Percentiles rank a stretch among this genome's conserved stretches.
These are phyloP conservation scores for Miichthys miiuy DNA, from an alignment of 2,797 vertebrate species.

Conservation along the genomic window DNA sequence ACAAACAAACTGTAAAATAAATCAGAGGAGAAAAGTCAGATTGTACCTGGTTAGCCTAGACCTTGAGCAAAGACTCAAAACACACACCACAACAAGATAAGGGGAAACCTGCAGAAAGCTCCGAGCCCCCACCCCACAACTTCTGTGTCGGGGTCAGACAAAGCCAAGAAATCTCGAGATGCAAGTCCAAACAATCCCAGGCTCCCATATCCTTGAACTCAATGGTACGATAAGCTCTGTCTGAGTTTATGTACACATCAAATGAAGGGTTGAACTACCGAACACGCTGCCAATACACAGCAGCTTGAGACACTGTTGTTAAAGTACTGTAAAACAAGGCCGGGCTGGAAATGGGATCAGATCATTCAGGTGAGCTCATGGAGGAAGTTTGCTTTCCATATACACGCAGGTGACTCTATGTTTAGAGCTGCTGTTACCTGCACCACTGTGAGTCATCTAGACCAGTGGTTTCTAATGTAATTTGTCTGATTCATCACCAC, in stretches of 20 bases:
- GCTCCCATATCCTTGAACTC: slow-evolving; percentile 59
- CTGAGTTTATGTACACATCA: slow-evolving; percentile 55
- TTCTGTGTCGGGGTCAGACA: slow-evolving; percentile 40
- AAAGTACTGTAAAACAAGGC: slow-evolving; percentile 52
- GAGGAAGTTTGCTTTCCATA: slow-evolving; percentile 39
- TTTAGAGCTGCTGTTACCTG: slow-evolving; percentile 17
- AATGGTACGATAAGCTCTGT: slow-evolving; percentile 64
- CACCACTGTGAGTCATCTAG: background rate
- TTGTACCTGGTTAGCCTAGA: slow-evolving; percentile 8
- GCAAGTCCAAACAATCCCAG: slow-evolving; percentile 74
- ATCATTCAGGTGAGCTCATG: slow-evolving; percentile 53
- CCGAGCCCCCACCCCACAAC: slow-evolving; percentile 40
- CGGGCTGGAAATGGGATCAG: slow-evolving; percentile 41
- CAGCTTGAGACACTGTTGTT: slow-evolving; percentile 24
- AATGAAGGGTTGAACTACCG: slow-evolving; percentile 36
- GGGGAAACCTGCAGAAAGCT: slow-evolving; percentile 36
- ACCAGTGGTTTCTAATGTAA: background rate
- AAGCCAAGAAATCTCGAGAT: slow-evolving; percentile 59
- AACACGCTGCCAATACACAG: slow-evolving; percentile 13
- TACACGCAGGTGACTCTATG: slow-evolving; percentile 39
- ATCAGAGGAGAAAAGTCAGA: background rate
- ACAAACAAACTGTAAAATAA: background rate
- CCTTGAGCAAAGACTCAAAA: slow-evolving; percentile 38
- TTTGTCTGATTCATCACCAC: background rate
- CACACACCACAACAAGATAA: slow-evolving; percentile 50